Base-by-base conservation (phyloP, 1,140 invertebrate species). In the Arctopsyche grandis region DNA sequence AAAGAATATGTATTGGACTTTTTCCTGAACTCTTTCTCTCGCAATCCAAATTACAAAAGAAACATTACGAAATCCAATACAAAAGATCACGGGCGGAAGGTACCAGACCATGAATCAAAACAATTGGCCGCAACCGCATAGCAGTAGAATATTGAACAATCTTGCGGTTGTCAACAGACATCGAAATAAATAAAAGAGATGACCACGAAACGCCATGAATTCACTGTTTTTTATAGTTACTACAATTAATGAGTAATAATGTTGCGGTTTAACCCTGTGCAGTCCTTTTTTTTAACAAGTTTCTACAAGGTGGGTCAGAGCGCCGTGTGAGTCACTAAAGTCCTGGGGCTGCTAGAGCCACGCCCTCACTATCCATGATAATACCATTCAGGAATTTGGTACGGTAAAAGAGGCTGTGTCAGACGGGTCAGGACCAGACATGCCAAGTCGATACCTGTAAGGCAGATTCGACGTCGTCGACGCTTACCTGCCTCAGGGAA, bases 331-430 rank as follows among this genome's bases (percentile, higher is more conserved):
- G 43, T 74, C 70, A 74, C 22, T 48, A 44, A 70, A 38, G 10
- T 38, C 14, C n/a, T 12, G 24, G 38, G 24, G 24, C 26, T 7
- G 70, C 22, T 38, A 5, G 43, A 44, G 44, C 70, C 16, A 43
- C 69, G 69, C 12, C 48, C 48, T 52, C 48, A 52, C 12, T 52
- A 52, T 5, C 14, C 63, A 56, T 74, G 70, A 52, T 74, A 56
- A 74, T 74, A 74, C 70, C 22, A 22, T 74, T 74, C 70, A 74
- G 70, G 70, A 74, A 74, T 74, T 74, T 16, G 48, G 44, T 74
- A 74, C 16, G 22, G 69, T 26, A 66, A 26, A 38, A 66, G 52
- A 10, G 26, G 69, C 69, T 26, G 19, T 38, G 69, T n/a, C 22
- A 70, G 44, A 43, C 70, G 43, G 21, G 70, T 74, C 38, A 52